Evolutionary conservation across 2,888 invertebrate genomes (phyloP).

Genomic region (Romanomermis culicivorax): DNA sequence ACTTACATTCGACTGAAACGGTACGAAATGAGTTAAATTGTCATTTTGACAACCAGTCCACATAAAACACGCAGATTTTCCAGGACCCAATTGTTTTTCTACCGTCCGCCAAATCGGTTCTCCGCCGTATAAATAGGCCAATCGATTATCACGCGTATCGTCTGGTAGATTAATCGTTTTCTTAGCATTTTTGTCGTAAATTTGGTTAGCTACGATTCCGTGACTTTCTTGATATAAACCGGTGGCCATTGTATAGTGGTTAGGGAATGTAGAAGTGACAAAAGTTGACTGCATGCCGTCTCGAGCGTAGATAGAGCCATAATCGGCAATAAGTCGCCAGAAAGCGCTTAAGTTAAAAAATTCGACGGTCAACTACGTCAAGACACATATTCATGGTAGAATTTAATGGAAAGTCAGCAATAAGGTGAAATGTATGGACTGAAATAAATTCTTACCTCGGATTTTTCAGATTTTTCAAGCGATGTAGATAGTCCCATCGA

Average conservation of each 20-base stretch:
- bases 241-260: slow-evolving; percentile 10
- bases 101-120: slow-evolving; percentile 8
- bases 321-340: not conserved
- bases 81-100: not conserved
- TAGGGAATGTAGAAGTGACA: slow-evolving; percentile 9
- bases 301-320: not conserved
- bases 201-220: slow-evolving; percentile 9
- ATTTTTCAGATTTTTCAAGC: not conserved
- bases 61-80: slow-evolving; percentile 9
- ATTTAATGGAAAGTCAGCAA: too few species aligned
- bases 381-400: too few species aligned
- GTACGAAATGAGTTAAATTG: not conserved
- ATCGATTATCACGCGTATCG: not conserved
- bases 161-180: not conserved
- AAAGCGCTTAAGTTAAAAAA: too few species aligned
- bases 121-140: slow-evolving; percentile 2
- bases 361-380: too few species aligned
- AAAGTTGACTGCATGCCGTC: slow-evolving; percentile 5
- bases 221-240: slow-evolving; percentile 9
- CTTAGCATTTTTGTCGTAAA: slow-evolving; percentile 1
- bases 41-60: slow-evolving; percentile 8
- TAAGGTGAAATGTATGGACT: too few species aligned
- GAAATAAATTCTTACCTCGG: too few species aligned
- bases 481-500: not conserved
- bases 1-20: not conserved